phyloP scores from a whole-genome alignment of 1,140 invertebrate genomes.

The Papilio aristodemus region DNA sequence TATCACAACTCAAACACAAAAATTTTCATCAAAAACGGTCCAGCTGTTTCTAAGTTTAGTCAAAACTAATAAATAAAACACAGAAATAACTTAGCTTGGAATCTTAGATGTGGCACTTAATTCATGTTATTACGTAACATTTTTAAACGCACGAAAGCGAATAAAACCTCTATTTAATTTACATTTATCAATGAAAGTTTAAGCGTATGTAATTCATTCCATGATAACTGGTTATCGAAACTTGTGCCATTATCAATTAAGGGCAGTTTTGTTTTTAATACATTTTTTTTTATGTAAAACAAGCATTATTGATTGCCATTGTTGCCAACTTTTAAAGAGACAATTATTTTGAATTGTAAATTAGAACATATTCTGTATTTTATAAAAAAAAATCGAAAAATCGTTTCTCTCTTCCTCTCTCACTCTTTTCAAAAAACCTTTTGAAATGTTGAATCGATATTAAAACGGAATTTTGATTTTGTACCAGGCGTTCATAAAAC shows the following conservation, averaged over 20 bases:
- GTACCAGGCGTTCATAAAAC: constrained; percentile 14
- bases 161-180: too few species aligned
- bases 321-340: neutral
- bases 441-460: neutral
- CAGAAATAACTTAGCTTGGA: too few species aligned
- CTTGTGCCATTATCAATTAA: neutral
- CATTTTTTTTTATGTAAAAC: neutral
- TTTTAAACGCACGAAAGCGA: constrained; percentile 10
- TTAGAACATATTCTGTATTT: too few species aligned
- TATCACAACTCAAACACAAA: too few species aligned
- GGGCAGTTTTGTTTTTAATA: neutral
- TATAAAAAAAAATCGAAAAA: neutral
- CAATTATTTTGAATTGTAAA: neutral
- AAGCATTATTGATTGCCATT: neutral
- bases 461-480: constrained; percentile 5
- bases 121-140: neutral
- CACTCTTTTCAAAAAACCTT: neutral
- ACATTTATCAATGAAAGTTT: neutral
- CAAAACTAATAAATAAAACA: too few species aligned
- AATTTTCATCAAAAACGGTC: too few species aligned
- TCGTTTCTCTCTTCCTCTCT: neutral
- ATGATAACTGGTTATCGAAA: neutral
- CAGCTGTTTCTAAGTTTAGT: too few species aligned
- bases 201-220: neutral
- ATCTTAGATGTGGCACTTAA: neutral